Evolutionary conservation across 2,113 vertebrate species (phyloP), one percentile per base, ranked within the genome.

Genomic region (Hippoglossus stenolepis): DNA sequence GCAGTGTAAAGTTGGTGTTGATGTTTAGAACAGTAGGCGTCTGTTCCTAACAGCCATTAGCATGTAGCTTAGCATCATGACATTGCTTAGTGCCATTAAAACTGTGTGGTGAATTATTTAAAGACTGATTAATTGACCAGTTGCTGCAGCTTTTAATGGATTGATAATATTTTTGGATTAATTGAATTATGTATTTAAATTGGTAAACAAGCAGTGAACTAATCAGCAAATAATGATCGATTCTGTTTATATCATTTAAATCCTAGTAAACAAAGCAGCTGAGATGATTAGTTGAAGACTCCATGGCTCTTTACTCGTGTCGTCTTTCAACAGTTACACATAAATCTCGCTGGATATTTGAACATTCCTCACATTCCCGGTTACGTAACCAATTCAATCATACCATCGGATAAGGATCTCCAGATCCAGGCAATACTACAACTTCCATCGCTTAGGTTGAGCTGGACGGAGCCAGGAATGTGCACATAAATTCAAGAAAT

Each of bases 361-460:
- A 61, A n/a, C 61, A 80, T 84, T 77, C 69, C 75, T 73, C 60
- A 70, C 60, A 77, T 84, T 77, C 76, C 26, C 61, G 31, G 23
- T 72, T 75, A 75, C 57, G 65, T 65, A 73, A 70, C 65, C 61
- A 51, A 35, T 73, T 65, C 45, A 38, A 23, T 40, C 14, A 4
- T 28, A 35, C 26, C 64, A 21, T 81, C 31, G 43, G 64, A 21
- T 73, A 76, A 70, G 59, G 56, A 28, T 65, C 53, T 66, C 3
- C 38, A 75, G 23, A 84, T 61, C 20, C 40, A 38, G 53, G 38
- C 47, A 49, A 28, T 23, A 15, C 54, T 54, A 20, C 43, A 54
- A 11, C 59, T 56, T 53, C 24, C 51, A 49, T 40, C 28, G 77
- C 73, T 74, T 47, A 70, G 71, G 54, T 65, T 10, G 20, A 38